Conservation (phyloP, 2,888 invertebrate genomes). For the Pyralis farinalis region DNA sequence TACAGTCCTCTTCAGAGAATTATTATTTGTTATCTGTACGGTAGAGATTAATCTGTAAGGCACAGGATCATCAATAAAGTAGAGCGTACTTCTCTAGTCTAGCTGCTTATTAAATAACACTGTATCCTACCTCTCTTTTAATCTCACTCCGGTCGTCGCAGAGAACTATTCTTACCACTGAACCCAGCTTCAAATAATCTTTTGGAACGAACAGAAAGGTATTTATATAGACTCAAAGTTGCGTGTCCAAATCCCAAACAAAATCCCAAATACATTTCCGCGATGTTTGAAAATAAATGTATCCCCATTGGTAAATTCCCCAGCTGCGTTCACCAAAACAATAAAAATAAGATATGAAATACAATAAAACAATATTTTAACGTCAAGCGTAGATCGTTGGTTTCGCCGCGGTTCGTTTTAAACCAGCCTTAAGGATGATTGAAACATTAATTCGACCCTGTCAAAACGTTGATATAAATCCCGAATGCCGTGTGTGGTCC, state of each 20-base stretch:
- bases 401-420: constrained; percentile 24
- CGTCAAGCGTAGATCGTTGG: not conserved
- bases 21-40: too few relatives aligned
- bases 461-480: constrained; percentile 48
- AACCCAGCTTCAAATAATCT: too few relatives aligned
- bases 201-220: too few relatives aligned
- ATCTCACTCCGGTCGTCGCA: too few relatives aligned
- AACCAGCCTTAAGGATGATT: constrained; percentile 49
- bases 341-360: not conserved
- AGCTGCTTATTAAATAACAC: too few relatives aligned
- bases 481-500: constrained; percentile 21
- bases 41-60: too few relatives aligned
- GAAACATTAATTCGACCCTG: constrained; percentile 52
- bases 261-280: not conserved
- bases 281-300: not conserved
- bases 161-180: too few relatives aligned
- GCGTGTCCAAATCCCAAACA: not conserved
- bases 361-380: not conserved
- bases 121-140: too few relatives aligned
- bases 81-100: too few relatives aligned
- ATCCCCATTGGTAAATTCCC: not conserved
- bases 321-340: not conserved
- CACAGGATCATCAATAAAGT: too few relatives aligned
- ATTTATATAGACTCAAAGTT: too few relatives aligned
- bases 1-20: too few relatives aligned